phyloP scores from a whole-genome alignment of 23 tunicate genomes.

The Trididemnum clinides region DNA sequence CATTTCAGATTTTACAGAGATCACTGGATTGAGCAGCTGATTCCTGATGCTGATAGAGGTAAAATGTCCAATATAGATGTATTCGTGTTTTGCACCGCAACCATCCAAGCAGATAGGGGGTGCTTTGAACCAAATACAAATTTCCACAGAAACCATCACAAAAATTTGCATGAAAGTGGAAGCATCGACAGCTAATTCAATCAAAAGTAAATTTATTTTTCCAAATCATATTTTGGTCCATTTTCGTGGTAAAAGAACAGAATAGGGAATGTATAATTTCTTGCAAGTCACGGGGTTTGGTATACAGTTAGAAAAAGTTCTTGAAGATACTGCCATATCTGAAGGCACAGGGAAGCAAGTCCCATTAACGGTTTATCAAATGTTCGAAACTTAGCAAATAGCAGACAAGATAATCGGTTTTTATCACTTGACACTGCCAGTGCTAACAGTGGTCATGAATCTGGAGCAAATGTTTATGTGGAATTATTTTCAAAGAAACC shows the following conservation, averaged over 20 bases:
- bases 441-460: neutral
- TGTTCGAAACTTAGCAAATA: neutral
- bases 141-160: conserved; percentile 14
- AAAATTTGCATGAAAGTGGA: neutral
- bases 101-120: conserved; percentile 19
- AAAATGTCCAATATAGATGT: conserved; percentile 5
- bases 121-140: neutral
- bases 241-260: conserved; percentile 7
- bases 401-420: neutral
- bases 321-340: neutral
- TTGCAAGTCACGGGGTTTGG: neutral
- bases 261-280: neutral
- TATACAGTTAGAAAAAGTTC: neutral
- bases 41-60: conserved; percentile 22
- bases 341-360: conserved; percentile 11
- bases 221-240: neutral
- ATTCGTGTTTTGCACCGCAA: neutral
- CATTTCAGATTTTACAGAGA: neutral
- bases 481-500: conserved; percentile 12
- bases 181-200: neutral
- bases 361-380: neutral
- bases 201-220: neutral
- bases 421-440: neutral
- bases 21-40: conserved; percentile 2
- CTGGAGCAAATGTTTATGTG: conserved; percentile 4